Evolutionary conservation across 2,113 vertebrate species (phyloP), one percentile per base, ranked within the genome.

Genomic region (Axis porcinus): DNA sequence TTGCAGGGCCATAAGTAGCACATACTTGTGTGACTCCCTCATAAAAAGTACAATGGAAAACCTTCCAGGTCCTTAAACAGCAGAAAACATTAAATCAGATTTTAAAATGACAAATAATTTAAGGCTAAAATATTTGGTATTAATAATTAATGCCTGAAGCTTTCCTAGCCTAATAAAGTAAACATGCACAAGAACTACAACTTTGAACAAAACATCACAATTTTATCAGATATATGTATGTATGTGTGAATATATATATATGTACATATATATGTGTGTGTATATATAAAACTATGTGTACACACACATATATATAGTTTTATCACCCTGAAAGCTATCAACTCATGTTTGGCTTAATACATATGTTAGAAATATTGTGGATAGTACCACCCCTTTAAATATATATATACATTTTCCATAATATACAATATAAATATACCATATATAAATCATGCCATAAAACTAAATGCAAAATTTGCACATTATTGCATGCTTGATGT

Each of bases 361-460:
- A 95, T 97, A 97, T 94, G 91, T 98, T 76, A 97, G 98, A 98
- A 98, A 97, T 67, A 30, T 92, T 7, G 43, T 92, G 97, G 97
- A 88, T 89, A 83, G 89, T 98, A 97, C 95, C 27, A 96, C 97
- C 97, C 95, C 97, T 98, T 98, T 62, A 98, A 98, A 90, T 97
- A 96, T 98, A 98, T 99, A 98, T 97, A 28, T 97, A 84, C 81
- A 84, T 98, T 98, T 98, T 98, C 93, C 83, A 98, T 99, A 99
- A 99, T 99, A 99, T 98, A 99, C 98, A 98, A 98, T 99, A 98
- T 98, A 99, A 99, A 99, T 99, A 99, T 97, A 99, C 89, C 98
- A 98, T 98, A 98, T 98, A 99, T 99, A 99, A 99, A 99, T 99
- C 99, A 99, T 99, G 99, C 99, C 99, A 98, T 96, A 99, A 99